These are phyloP conservation scores for Venustoraphidia nigricollis DNA, from an alignment of 2,888 invertebrate species.

Conservation along the genomic window DNA sequence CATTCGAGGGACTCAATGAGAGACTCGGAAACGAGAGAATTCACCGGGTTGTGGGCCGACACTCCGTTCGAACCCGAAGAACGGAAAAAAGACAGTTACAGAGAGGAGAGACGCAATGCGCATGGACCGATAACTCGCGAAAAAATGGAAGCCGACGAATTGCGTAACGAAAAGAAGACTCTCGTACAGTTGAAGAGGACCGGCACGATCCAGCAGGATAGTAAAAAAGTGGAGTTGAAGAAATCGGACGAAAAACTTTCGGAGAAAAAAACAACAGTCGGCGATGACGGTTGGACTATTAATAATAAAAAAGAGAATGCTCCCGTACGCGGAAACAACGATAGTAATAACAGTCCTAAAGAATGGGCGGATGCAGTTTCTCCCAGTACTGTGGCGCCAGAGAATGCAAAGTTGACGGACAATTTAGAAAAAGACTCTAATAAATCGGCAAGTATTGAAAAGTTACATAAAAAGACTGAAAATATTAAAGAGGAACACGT, in stretches of 20 bases:
- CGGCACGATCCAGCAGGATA: slow-evolving; percentile 18
- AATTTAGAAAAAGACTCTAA: slow-evolving; percentile 28
- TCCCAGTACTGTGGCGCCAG: slow-evolving; percentile 21
- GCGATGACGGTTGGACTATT: slow-evolving; percentile 14
- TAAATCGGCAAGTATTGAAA: slow-evolving; percentile 4
- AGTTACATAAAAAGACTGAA: slow-evolving; percentile 15
- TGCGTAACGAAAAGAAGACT: slow-evolving; percentile 31
- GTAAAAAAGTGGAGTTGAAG: slow-evolving; percentile 17
- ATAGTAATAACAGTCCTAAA: slow-evolving; percentile 19
- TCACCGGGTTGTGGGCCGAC: slow-evolving; percentile 32
- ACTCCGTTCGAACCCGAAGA: slow-evolving; percentile 23
- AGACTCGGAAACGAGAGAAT: slow-evolving; percentile 29
- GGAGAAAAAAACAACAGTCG: slow-evolving; percentile 12
- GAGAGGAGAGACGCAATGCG: slow-evolving; percentile 29
- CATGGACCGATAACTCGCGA: slow-evolving; percentile 44
- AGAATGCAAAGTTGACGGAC: slow-evolving; percentile 29
- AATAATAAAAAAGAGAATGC: slow-evolving; percentile 8
- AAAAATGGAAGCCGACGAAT: slow-evolving; percentile 40
- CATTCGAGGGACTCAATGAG: slow-evolving; percentile 28
- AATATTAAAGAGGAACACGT: slow-evolving; percentile 13
- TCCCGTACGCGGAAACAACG: slow-evolving; percentile 9
- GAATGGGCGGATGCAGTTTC: slow-evolving; percentile 30
- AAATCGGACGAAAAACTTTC: slow-evolving; percentile 13
- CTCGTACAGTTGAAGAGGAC: slow-evolving; percentile 34
- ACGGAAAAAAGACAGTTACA: slow-evolving; percentile 19